Evolutionary conservation across 2,888 invertebrate species (phyloP).

Genomic region (Erannis defoliaria): DNA sequence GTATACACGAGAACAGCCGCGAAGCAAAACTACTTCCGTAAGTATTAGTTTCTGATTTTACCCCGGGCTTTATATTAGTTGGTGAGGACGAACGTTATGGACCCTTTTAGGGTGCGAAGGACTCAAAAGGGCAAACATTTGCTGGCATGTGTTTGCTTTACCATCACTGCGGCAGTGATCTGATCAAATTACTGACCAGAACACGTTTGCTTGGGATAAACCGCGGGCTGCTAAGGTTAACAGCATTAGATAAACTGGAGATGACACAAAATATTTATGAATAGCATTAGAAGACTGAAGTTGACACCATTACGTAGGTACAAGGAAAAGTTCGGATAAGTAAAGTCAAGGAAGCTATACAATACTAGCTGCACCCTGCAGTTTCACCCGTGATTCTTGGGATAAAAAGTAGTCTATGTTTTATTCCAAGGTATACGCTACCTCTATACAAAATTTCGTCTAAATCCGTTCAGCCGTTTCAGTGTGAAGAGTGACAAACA

Average conservation of each 20-base stretch:
- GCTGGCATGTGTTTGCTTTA: conserved; percentile 1
- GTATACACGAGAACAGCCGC: background rate
- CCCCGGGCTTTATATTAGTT: conserved; percentile 3
- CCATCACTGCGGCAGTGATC: conserved; percentile 9
- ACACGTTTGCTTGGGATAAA: conserved; percentile 19
- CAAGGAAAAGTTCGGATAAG: too few relatives aligned
- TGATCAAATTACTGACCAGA: conserved; percentile 19
- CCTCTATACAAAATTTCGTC: too few relatives aligned
- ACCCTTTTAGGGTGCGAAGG: conserved; percentile 19
- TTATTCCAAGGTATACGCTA: too few relatives aligned
- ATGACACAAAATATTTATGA: too few relatives aligned
- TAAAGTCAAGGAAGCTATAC: too few relatives aligned
- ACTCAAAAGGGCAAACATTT: conserved; percentile 12
- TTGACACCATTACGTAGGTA: too few relatives aligned
- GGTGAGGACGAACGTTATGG: conserved; percentile 8
- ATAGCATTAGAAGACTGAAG: too few relatives aligned
- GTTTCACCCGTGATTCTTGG: too few relatives aligned
- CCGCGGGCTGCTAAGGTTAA: background rate
- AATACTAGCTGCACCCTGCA: too few relatives aligned
- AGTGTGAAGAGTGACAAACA: too few relatives aligned
- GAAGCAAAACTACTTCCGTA: background rate
- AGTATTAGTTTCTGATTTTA: background rate
- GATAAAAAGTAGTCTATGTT: too few relatives aligned
- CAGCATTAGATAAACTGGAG: background rate
- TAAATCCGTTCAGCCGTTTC: too few relatives aligned